Conservation (phyloP, 1,140 invertebrate genomes). For the Leptinotarsa texana region DNA sequence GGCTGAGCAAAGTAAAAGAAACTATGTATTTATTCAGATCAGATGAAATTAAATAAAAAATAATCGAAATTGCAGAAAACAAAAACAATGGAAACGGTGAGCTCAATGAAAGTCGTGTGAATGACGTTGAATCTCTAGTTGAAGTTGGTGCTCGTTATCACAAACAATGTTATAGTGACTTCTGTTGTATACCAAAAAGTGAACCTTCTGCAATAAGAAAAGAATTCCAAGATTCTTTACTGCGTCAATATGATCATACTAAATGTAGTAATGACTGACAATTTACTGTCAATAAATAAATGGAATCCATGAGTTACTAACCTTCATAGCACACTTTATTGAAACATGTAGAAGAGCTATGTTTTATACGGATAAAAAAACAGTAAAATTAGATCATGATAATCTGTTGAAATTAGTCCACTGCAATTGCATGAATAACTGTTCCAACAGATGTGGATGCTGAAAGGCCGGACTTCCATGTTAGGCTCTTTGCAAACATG, state of each 20-base stretch:
- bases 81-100: neutral
- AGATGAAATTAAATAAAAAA: neutral
- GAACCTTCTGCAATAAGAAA: neutral
- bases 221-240: neutral
- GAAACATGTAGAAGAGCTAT: neutral
- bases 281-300: neutral
- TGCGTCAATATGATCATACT: neutral
- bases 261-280: neutral
- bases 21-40: neutral
- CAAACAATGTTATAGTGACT: neutral
- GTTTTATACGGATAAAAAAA: too few relatives aligned
- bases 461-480: too few relatives aligned
- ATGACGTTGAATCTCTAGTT: neutral
- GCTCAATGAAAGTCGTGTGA: neutral
- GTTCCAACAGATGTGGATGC: too few relatives aligned
- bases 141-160: constrained; percentile 4
- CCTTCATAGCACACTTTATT: neutral
- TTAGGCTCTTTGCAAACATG: too few relatives aligned
- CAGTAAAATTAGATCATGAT: too few relatives aligned
- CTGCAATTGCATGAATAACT: too few relatives aligned
- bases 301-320: neutral
- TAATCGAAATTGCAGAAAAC: neutral
- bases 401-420: too few relatives aligned
- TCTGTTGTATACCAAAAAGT: neutral
- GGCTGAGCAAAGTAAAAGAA: neutral